A percentile compares a stretch with the other conserved stretches of the same genome.
Conservation (phyloP, 2,797 vertebrate genomes). For the Danio tinwini region DNA sequence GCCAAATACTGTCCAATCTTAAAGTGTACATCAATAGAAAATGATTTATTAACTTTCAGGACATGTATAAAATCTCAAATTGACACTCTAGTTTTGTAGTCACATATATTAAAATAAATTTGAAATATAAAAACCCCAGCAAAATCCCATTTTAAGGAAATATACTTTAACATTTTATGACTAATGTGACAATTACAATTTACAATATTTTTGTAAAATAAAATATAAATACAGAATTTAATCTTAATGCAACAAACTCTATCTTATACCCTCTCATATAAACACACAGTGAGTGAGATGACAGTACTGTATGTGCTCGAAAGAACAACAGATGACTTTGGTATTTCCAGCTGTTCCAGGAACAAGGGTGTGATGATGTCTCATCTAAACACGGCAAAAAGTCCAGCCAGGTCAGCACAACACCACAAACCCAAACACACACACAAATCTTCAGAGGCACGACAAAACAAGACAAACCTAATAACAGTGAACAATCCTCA, state of each 20-base stretch:
- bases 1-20: no score
- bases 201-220: background rate
- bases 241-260: background rate
- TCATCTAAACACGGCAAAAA: constrained; percentile 50
- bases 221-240: background rate
- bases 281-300: constrained; percentile 31
- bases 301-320: constrained; percentile 14
- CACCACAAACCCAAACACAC: constrained; percentile 31
- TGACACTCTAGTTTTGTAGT: no score
- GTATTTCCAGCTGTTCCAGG: constrained; percentile 40
- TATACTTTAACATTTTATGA: no score
- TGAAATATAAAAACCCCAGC: no score
- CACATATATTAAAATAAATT: no score
- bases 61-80: no score
- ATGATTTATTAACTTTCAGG: no score
- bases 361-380: constrained; percentile 32
- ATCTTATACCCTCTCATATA: background rate
- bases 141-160: no score
- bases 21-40: no score
- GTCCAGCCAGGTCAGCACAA: constrained; percentile 46
- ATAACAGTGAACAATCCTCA: constrained; percentile 17
- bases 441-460: constrained; percentile 27
- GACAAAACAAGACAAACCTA: constrained; percentile 19
- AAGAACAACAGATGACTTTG: constrained; percentile 35
- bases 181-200: no score